Evolutionary conservation across 2,113 vertebrate genomes (phyloP).

Genomic region (Arothron firmamentum): DNA sequence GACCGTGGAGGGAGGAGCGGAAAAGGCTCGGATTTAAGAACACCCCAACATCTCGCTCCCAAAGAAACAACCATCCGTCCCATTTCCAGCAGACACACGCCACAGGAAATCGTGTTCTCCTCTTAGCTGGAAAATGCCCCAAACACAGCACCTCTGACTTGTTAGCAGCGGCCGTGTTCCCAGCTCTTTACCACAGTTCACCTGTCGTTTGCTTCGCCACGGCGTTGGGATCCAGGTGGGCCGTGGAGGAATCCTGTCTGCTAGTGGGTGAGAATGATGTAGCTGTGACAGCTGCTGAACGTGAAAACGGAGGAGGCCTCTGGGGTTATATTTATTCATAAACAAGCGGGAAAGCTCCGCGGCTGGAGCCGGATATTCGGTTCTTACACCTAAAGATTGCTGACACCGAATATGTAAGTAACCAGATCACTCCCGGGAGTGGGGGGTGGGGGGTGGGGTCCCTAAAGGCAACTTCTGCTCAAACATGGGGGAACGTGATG

Average conservation of each 20-base stretch:
- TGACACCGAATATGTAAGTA: constrained; percentile 11
- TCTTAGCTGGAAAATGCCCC: constrained; percentile 30
- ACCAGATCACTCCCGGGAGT: background rate
- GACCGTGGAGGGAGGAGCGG: constrained; percentile 59
- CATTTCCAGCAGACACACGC: constrained; percentile 36
- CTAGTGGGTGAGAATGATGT: constrained; percentile 6
- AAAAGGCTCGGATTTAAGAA: constrained; percentile 57
- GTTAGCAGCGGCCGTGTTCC: constrained; percentile 6
- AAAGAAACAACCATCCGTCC: constrained; percentile 60
- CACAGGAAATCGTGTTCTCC: constrained; percentile 13
- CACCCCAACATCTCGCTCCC: constrained; percentile 58
- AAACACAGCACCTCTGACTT: constrained; percentile 18
- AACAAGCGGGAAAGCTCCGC: constrained; percentile 15
- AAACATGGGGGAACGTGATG: background rate
- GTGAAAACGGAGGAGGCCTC: constrained; percentile 13
- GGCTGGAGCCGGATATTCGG: constrained; percentile 29
- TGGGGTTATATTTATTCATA: constrained; percentile 36
- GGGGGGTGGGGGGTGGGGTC: background rate
- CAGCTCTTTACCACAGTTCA: background rate
- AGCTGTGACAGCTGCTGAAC: constrained; percentile 28
- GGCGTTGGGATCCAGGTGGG: constrained; percentile 5
- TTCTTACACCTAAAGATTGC: constrained; percentile 13
- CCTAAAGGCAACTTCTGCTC: background rate
- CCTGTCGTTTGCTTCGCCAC: constrained; percentile 5
- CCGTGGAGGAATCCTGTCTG: constrained; percentile 15